phyloP scores from a whole-genome alignment of 92 coral and sea anemone genomes.

The Metridium senile region DNA sequence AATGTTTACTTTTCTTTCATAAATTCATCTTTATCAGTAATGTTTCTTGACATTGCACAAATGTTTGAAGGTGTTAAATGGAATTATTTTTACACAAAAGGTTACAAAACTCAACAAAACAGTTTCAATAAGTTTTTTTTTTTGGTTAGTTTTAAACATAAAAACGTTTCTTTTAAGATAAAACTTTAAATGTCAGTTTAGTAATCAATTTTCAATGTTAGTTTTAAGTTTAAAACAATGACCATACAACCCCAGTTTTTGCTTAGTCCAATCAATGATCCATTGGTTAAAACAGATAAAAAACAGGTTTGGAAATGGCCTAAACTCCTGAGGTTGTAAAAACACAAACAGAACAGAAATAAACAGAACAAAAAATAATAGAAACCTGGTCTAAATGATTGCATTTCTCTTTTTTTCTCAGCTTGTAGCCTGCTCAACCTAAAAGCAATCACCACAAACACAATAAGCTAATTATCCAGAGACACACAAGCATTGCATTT shows the following conservation, averaged over 20 bases:
- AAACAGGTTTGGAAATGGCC: not conserved
- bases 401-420: constrained; percentile 65
- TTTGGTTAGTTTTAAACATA: not conserved
- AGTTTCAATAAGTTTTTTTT: no score
- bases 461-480: constrained; percentile 1
- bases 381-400: constrained; percentile 85
- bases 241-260: not conserved
- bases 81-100: no score
- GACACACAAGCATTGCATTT: constrained; percentile 3
- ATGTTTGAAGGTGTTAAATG: no score
- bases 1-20: no score
- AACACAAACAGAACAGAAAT: constrained; percentile 52
- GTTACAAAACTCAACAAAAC: not conserved
- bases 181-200: not conserved
- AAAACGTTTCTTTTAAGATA: not conserved
- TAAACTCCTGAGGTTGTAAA: constrained; percentile 9
- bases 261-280: not conserved
- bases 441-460: constrained; percentile 70
- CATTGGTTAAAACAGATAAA: not conserved
- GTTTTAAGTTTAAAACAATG: not conserved
- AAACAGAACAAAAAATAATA: constrained; percentile 27
- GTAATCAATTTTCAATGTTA: not conserved
- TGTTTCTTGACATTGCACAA: no score
- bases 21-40: no score
- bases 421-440: constrained; percentile 92